These are phyloP conservation scores for Tangara arthus DNA, from an alignment of 2,797 vertebrate genomes.

Conservation along the genomic window DNA sequence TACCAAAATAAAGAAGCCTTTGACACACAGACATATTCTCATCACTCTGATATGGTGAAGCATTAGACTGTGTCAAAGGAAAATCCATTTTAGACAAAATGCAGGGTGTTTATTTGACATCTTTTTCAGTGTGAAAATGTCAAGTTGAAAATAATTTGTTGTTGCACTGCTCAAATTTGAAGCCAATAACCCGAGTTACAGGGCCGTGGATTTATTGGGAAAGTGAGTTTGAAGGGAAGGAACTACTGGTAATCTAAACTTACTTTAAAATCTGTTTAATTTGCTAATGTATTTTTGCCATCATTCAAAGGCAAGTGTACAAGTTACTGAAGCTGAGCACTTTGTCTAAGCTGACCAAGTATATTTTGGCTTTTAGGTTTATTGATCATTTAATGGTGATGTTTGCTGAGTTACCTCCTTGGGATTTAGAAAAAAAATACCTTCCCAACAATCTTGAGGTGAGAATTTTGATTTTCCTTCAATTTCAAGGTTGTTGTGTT, in stretches of 20 bases:
- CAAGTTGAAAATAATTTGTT: background rate
- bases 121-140: background rate
- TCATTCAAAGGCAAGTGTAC: background rate
- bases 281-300: background rate
- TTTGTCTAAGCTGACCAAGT: background rate
- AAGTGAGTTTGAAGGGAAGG: background rate
- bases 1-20: background rate
- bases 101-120: background rate
- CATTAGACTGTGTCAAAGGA: background rate
- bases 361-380: conserved; percentile 78
- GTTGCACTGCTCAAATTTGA: background rate
- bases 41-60: background rate
- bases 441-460: conserved; percentile 85
- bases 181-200: background rate
- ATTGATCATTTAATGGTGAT: conserved; percentile 88
- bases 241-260: background rate
- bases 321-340: background rate
- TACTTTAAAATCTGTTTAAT: background rate
- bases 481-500: background rate
- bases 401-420: conserved; percentile 91
- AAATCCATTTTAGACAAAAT: background rate
- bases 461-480: conserved; percentile 39
- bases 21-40: background rate
- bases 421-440: conserved; percentile 92
- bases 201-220: background rate